phyloP scores from a whole-genome alignment of 2,797 vertebrate genomes.

The Discoglossus pictus region DNA sequence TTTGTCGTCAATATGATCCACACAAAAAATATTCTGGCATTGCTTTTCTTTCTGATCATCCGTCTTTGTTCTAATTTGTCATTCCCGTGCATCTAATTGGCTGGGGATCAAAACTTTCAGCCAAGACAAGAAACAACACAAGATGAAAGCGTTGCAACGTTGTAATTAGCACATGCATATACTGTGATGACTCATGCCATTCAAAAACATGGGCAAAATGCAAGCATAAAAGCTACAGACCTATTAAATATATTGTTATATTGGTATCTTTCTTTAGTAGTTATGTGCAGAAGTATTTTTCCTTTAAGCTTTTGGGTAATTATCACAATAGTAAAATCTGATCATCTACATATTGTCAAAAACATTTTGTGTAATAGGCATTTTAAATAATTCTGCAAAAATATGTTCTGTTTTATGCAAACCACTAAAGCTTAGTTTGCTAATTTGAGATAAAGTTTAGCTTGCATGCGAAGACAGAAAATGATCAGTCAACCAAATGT shows the following conservation, averaged over 20 bases:
- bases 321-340: constrained; percentile 11
- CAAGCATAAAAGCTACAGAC: background rate
- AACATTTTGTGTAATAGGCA: constrained; percentile 20
- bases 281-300: background rate
- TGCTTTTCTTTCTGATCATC: constrained; percentile 4
- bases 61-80: constrained; percentile 28
- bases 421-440: constrained; percentile 41
- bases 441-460: constrained; percentile 24
- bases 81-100: constrained; percentile 28
- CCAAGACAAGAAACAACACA: constrained; percentile 11
- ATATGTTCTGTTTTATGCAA: constrained; percentile 5
- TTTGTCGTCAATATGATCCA: no score
- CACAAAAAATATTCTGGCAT: constrained; percentile 27
- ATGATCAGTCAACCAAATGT: constrained; percentile 38
- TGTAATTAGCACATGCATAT: background rate
- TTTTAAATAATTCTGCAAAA: background rate
- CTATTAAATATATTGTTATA: background rate
- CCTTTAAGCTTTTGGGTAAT: constrained; percentile 18
- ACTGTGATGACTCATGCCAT: background rate
- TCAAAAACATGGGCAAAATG: background rate
- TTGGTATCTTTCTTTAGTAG: background rate
- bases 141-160: background rate
- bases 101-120: constrained; percentile 13
- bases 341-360: constrained; percentile 20
- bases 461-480: constrained; percentile 7